Evolutionary conservation across 92 coral and sea anemone species (phyloP).

Genomic region (Diadumene lineata): DNA sequence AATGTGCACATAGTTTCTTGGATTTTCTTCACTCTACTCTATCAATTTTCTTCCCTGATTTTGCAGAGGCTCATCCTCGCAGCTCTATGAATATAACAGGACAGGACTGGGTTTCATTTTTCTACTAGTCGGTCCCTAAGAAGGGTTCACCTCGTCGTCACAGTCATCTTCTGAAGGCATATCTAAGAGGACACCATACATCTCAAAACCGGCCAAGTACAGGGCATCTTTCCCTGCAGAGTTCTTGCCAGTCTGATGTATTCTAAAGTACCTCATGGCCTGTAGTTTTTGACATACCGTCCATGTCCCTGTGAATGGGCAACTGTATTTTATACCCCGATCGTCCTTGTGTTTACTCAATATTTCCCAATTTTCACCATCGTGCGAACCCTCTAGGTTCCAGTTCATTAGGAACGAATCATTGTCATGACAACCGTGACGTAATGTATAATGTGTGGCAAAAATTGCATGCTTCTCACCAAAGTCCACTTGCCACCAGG

Average conservation of each 20-base stretch:
- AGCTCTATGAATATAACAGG: too few species aligned
- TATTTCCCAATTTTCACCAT: conserved; percentile 60
- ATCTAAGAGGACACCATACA: conserved; percentile 68
- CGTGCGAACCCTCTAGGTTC: conserved; percentile 81
- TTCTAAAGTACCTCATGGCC: conserved; percentile 73
- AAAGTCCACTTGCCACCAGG: conserved; percentile 86
- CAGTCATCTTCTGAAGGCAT: too few species aligned
- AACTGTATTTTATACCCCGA: conserved; percentile 67
- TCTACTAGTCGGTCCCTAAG: too few species aligned
- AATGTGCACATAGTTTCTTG: too few species aligned
- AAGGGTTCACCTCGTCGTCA: too few species aligned
- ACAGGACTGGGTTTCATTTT: too few species aligned
- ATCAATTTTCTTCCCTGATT: too few species aligned
- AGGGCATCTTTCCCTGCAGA: conserved; percentile 67
- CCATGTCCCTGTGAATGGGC: conserved; percentile 79
- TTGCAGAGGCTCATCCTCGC: too few species aligned
- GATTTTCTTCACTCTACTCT: too few species aligned
- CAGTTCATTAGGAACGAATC: conserved; percentile 74
- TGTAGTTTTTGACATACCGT: conserved; percentile 60
- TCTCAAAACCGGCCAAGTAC: conserved; percentile 72
- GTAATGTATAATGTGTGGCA: conserved; percentile 66
- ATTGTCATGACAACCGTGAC: conserved; percentile 84
- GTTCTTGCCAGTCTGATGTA: conserved; percentile 80
- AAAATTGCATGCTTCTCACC: conserved; percentile 60
- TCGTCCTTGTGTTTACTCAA: conserved; percentile 74